Percentiles rank a stretch among this genome's conserved stretches.
These are phyloP conservation scores for Clarias pachynema DNA, from an alignment of 2,797 vertebrate species.

Conservation along the genomic window DNA sequence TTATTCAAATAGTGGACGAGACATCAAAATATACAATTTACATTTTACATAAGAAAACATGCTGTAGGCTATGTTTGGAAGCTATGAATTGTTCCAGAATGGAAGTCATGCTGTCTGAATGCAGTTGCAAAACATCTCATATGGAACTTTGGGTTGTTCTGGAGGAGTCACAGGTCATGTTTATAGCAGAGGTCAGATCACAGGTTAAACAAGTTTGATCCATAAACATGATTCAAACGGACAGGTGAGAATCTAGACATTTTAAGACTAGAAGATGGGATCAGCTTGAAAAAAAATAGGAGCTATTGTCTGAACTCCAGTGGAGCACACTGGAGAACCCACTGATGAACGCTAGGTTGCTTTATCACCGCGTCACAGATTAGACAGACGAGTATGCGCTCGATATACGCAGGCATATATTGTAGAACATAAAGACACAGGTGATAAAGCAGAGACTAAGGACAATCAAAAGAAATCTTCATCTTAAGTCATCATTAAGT, in stretches of 20 bases:
- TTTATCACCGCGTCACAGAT: background rate
- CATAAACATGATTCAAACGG: background rate
- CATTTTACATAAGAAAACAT: background rate
- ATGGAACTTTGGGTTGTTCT: background rate
- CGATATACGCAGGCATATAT: background rate
- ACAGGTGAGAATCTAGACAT: background rate
- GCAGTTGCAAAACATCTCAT: background rate
- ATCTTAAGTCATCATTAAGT: background rate
- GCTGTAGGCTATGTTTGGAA: background rate
- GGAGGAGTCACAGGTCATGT: background rate
- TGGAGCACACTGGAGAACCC: background rate
- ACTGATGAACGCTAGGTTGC: background rate
- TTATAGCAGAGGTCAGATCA: background rate
- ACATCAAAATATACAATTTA: background rate
- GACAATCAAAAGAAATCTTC: background rate
- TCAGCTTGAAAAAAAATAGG: background rate
- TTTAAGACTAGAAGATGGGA: background rate
- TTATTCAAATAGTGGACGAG: background rate
- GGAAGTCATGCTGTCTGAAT: background rate
- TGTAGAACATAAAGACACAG: background rate
- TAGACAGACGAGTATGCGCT: background rate
- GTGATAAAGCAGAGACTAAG: background rate
- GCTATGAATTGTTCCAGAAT: background rate
- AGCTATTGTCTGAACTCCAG: background rate
- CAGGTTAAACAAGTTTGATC: background rate